phyloP scores from a whole-genome alignment of 2,113 vertebrate species.

The Struthio camelus region DNA sequence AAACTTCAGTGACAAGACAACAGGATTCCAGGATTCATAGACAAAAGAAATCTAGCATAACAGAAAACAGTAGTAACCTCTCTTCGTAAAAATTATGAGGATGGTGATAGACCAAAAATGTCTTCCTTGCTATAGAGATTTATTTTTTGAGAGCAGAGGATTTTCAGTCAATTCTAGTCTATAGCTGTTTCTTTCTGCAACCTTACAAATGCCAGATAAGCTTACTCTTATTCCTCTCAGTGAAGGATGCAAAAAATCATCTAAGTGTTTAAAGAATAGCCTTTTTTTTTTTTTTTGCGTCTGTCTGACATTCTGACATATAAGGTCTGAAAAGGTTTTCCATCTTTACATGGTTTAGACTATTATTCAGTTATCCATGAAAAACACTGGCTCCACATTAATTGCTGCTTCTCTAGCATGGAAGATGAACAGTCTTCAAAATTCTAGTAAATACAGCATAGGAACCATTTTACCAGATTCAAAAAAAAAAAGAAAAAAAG shows the following conservation, averaged over 20 bases:
- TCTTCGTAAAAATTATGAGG: neutral
- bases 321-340: neutral
- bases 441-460: neutral
- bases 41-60: neutral
- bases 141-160: neutral
- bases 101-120: neutral
- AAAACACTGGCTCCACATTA: neutral
- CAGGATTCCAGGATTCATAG: neutral
- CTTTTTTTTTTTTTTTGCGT: neutral
- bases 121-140: neutral
- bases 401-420: neutral
- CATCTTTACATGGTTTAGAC: neutral
- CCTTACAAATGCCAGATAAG: neutral
- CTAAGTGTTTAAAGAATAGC: neutral
- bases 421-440: neutral
- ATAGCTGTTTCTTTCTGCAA: neutral
- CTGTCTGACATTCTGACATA: neutral
- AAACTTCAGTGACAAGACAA: neutral
- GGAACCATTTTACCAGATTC: neutral
- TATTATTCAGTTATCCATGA: neutral
- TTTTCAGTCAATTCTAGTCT: neutral
- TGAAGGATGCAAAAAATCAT: neutral
- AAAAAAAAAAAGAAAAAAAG: neutral
- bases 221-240: neutral
- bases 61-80: neutral